phyloP scores from a whole-genome alignment of 2,113 vertebrate species.

The Suncus etruscus region DNA sequence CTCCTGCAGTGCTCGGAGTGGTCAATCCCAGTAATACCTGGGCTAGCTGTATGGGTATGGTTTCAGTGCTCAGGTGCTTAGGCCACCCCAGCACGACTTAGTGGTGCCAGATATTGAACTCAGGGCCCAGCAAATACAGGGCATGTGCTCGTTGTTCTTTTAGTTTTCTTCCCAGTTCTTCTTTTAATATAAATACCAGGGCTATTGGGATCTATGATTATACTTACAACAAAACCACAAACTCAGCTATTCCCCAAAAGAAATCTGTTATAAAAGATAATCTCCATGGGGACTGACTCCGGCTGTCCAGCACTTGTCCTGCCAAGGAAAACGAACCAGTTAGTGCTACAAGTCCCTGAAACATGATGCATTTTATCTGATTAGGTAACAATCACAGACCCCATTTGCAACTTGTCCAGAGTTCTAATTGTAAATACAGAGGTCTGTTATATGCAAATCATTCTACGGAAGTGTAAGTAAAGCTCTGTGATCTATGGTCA shows the following conservation, averaged over 20 bases:
- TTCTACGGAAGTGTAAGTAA: conserved; percentile 16
- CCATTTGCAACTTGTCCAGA: background rate
- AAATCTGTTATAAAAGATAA: conserved; percentile 93
- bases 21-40: too few species aligned
- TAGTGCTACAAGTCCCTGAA: conserved; percentile 31
- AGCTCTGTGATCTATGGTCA: background rate
- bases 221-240: conserved; percentile 96
- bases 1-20: too few species aligned
- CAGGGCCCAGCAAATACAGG: background rate
- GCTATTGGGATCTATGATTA: background rate
- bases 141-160: background rate
- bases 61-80: too few species aligned
- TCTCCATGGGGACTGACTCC: conserved; percentile 93
- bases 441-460: background rate
- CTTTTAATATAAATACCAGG: conserved; percentile 27
- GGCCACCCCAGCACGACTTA: too few species aligned
- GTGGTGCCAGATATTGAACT: background rate
- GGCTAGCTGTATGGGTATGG: too few species aligned
- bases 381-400: background rate
- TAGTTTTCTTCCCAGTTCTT: background rate
- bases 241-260: conserved; percentile 96
- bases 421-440: background rate
- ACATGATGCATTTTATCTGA: conserved; percentile 7
- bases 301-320: conserved; percentile 96
- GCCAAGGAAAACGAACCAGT: conserved; percentile 50